Conservation (phyloP, 1,140 invertebrate genomes). For the Cotesia vestalis region DNA sequence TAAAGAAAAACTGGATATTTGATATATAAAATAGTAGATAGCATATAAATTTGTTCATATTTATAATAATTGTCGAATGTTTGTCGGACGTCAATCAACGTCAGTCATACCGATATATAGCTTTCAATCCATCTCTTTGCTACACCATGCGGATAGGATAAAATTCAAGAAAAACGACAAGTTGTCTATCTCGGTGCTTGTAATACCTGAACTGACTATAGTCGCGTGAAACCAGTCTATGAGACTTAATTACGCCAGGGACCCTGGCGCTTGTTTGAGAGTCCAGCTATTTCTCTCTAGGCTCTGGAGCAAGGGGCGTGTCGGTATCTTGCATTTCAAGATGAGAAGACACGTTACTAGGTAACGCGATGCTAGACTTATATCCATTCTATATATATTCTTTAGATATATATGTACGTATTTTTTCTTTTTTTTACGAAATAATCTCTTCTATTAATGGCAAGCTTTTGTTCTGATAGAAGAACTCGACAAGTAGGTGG, state of each 20-base stretch:
- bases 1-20: constrained; percentile 11
- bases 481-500: constrained; percentile 39
- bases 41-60: constrained; percentile 54
- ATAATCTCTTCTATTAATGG: constrained; percentile 41
- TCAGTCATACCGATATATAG: constrained; percentile 41
- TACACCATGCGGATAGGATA: background rate
- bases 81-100: constrained; percentile 57
- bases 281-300: background rate
- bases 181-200: constrained; percentile 44
- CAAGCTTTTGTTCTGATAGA: constrained; percentile 40
- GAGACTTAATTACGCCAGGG: constrained; percentile 25
- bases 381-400: background rate
- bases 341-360: constrained; percentile 20
- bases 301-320: constrained; percentile 34
- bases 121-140: constrained; percentile 31
- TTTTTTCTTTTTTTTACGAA: constrained; percentile 28
- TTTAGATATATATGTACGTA: background rate
- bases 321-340: constrained; percentile 38
- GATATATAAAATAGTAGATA: constrained; percentile 22
- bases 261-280: constrained; percentile 28
- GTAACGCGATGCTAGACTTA: background rate
- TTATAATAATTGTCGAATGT: constrained; percentile 59
- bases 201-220: constrained; percentile 41
- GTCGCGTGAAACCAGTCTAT: constrained; percentile 28
- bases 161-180: constrained; percentile 35